Evolutionary conservation across 2,113 vertebrate species (phyloP), one percentile per base, ranked within the genome.

Genomic region (Epinephelus cyanopodus): DNA sequence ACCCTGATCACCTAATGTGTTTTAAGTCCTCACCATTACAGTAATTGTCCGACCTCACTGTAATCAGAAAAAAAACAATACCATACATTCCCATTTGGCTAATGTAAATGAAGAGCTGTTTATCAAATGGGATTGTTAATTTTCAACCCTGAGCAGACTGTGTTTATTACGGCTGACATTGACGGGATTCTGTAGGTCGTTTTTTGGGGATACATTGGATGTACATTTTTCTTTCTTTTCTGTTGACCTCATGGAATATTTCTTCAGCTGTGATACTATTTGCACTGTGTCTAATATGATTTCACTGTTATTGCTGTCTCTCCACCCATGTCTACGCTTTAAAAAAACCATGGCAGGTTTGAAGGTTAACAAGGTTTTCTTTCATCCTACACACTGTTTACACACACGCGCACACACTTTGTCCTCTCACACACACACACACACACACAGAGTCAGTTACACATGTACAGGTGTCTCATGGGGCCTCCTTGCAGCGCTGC

Each of bases 11-110:
- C 66, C 84, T 87, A 80, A 89, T 89, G 68, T 83, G 66, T 67
- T 12, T 72, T 81, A 89, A 93, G 87, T 90, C 86, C 39, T 70
- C 68, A 74, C 86, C 89, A 92, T 90, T 87, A 88, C 69, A 71
- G 33, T 91, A 90, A 92, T 82, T 90, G 76, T 85, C 19, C 48
- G 48, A 68, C 48, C 7, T 50, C 65, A 82, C 21, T 71, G 69
- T 81, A 86, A 87, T 90, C 86, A 67, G 27, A 67, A 52, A 79
- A 52, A 79, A 79, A 87, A 66, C 29, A 63, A 65, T 63, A 79
- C 50, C 64, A 53, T 66, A 39, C 63, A 61, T 84, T 63, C 42
- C 45, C 56, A 63, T 90, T 85, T 79, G 54, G 61, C 47, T 79
- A 48, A 90, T 90, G 69, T 65, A 77, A 90, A 85, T 67, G 50